These are phyloP conservation scores for Neodontobutis hainanensis DNA, from an alignment of 2,113 vertebrate species.

Conservation along the genomic window DNA sequence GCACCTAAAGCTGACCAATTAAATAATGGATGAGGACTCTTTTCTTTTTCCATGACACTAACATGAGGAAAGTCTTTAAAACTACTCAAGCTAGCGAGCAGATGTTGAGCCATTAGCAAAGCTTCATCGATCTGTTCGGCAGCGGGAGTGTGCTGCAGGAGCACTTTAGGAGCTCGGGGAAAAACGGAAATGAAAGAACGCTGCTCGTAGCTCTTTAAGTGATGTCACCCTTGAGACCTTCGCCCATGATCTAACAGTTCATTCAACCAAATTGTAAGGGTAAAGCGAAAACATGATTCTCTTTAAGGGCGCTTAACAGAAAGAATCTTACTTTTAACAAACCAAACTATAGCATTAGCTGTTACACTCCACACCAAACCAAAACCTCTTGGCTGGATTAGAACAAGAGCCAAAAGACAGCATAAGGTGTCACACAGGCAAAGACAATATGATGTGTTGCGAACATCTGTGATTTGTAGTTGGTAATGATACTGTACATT, in stretches of 20 bases:
- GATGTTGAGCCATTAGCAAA: constrained; percentile 67
- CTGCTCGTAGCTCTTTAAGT: constrained; percentile 28
- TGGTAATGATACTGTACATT: constrained; percentile 1
- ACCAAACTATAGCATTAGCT: too few relatives aligned
- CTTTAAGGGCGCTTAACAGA: not conserved
- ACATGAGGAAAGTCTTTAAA: constrained; percentile 49
- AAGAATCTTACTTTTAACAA: too few relatives aligned
- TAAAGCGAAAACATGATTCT: constrained; percentile 1
- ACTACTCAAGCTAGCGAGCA: constrained; percentile 39
- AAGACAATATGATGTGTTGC: too few relatives aligned
- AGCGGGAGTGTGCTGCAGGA: constrained; percentile 47
- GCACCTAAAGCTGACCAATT: constrained; percentile 17
- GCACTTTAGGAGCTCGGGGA: constrained; percentile 53
- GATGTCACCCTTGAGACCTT: constrained; percentile 25
- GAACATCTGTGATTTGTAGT: not conserved
- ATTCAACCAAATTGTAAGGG: constrained; percentile 17
- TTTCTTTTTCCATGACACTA: constrained; percentile 24
- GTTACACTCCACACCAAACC: too few relatives aligned
- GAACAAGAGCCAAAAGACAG: too few relatives aligned
- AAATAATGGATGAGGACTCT: constrained; percentile 56
- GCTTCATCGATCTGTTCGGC: constrained; percentile 62
- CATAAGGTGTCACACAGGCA: not conserved
- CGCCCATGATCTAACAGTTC: constrained; percentile 34
- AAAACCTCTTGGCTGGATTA: too few relatives aligned
- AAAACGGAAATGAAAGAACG: constrained; percentile 41